Percentiles rank a stretch among this genome's conserved stretches.
Conservation (phyloP, 2,888 invertebrate genomes). For the Nudaria mundana region DNA sequence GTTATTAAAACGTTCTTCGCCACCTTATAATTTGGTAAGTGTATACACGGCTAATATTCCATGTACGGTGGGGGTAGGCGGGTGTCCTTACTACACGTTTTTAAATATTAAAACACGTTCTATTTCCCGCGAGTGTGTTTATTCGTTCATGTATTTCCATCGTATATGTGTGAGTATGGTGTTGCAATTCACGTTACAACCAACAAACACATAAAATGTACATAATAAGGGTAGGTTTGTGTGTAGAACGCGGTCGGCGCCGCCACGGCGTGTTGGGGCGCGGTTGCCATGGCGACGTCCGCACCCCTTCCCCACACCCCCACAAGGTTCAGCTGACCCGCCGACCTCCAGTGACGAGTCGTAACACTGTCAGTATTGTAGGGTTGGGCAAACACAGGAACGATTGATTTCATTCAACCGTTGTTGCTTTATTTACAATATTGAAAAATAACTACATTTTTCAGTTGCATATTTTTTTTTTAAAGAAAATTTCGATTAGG, state of each 20-base stretch:
- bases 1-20: constrained; percentile 14
- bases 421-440: neutral
- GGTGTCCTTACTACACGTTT: constrained; percentile 43
- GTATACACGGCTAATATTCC: constrained; percentile 22
- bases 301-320: constrained; percentile 44
- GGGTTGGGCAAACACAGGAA: constrained; percentile 32
- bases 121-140: constrained; percentile 53
- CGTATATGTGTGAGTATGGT: constrained; percentile 25
- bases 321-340: constrained; percentile 67
- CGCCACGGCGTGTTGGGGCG: constrained; percentile 76
- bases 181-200: constrained; percentile 58
- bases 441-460: neutral
- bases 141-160: constrained; percentile 32
- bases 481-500: too few relatives aligned
- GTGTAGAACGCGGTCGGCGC: constrained; percentile 63
- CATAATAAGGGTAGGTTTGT: constrained; percentile 51
- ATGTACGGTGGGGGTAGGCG: constrained; percentile 13
- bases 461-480: too few relatives aligned
- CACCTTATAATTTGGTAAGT: constrained; percentile 28
- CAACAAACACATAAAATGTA: constrained; percentile 67
- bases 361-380: constrained; percentile 61
- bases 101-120: constrained; percentile 65
- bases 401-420: constrained; percentile 9
- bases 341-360: constrained; percentile 71
- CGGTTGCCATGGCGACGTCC: constrained; percentile 62